Evolutionary conservation across 2,113 vertebrate species (phyloP), one percentile per base, ranked within the genome.

Genomic region (Austrofundulus limnaeus): DNA sequence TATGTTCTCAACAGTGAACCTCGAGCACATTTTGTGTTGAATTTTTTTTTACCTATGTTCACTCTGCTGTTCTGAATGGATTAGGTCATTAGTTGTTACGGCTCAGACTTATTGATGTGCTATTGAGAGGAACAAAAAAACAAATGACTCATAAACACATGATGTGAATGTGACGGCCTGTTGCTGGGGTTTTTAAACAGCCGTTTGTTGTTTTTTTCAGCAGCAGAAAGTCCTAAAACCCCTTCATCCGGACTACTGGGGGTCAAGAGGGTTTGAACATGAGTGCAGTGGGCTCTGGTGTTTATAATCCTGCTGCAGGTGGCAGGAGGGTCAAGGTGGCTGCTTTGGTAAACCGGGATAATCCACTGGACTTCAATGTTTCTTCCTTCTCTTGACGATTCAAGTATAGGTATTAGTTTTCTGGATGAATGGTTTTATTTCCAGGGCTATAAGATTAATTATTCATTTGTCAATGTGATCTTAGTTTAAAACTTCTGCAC

Each of bases 111-210:
- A 82, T 71, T 85, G 72, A 86, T 67, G 72, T 78, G 71, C 65
- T 80, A 56, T 70, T 78, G 71, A 72, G 43, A 58, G 69, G 42
- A 73, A 73, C 34, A 56, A 70, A 70, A 46, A 75, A 85, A 89
- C 71, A 86, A 76, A 74, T 77, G 74, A 87, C 58, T 77, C 77
- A 79, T 68, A 58, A 67, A 61, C 61, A 75, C 71, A 64, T 66
- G 67, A 81, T 73, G 38, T 59, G 65, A 65, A 70, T 37, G 63
- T 70, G 76, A 66, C 43, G n/a, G 34, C 55, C 28, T 79, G 62
- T 65, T 69, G 70, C 75, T n/a, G 23, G 52, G 45, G 61, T 49
- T 49, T 10, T 49, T 45, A 70, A 65, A 31, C 11, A 28, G n/a
- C 45, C 62, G 58, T 42, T 34, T 34, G 31, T 34, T 34, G 25